These are phyloP conservation scores for Lagocephalus sceleratus DNA, from an alignment of 2,797 vertebrate species.

Conservation along the genomic window DNA sequence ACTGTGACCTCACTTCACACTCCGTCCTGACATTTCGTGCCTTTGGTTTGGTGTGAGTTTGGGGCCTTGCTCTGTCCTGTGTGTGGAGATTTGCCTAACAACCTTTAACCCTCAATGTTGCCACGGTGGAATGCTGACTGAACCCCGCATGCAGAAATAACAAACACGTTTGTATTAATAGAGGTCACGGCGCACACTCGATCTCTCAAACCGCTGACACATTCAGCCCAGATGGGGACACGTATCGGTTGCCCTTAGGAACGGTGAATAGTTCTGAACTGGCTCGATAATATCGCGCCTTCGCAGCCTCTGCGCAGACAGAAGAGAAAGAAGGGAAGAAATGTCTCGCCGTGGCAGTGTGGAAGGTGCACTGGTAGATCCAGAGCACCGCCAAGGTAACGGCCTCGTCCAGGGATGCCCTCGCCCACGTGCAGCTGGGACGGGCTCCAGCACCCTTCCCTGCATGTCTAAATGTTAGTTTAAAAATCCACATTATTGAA, in stretches of 20 bases:
- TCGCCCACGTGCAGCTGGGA: too few relatives aligned
- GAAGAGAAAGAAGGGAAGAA: not conserved
- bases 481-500: too few relatives aligned
- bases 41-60: slow-evolving; percentile 60
- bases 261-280: not conserved
- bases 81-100: slow-evolving; percentile 70
- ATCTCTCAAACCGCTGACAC: not conserved
- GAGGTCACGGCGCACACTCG: not conserved
- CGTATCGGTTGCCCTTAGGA: slow-evolving; percentile 2
- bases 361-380: too few relatives aligned
- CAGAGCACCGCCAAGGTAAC: too few relatives aligned
- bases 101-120: slow-evolving; percentile 40
- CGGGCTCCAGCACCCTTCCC: too few relatives aligned
- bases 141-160: not conserved
- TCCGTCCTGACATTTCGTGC: slow-evolving; percentile 55
- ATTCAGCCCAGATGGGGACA: not conserved
- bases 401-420: too few relatives aligned
- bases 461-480: too few relatives aligned
- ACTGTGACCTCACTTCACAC: slow-evolving; percentile 56
- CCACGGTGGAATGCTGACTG: slow-evolving; percentile 13
- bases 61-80: slow-evolving; percentile 58
- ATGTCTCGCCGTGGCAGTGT: too few relatives aligned
- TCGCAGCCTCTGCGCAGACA: not conserved
- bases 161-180: not conserved
- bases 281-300: not conserved